Base-by-base conservation (phyloP, 2,797 vertebrate genomes). In the Dromococcyx pavoninus region DNA sequence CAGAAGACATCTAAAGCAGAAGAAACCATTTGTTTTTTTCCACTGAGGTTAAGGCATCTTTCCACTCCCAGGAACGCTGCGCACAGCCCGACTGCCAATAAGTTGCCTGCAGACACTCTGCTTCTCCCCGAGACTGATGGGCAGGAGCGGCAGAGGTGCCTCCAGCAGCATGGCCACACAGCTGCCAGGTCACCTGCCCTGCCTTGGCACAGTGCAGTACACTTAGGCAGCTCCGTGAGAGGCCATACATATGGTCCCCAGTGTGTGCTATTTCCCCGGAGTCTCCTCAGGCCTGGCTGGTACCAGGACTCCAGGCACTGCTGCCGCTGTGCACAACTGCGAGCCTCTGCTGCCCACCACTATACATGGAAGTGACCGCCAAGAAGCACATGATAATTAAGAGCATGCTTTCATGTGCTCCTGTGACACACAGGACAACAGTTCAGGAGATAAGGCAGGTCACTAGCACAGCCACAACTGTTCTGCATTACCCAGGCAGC, bases 361-460 rank as follows among this genome's bases (percentile, higher is more conserved):
- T 39, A 13, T 12, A 2, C 0, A 12, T 5, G 4, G 37, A 46
- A 80, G 33, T 0, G 23, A 57, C 32, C 53, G 41, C 83, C 2
- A 9, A 93, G 85, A 39, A 74, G 23, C 44, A 33, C 0, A 1
- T 70, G 71, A 72, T 84, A 58, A 65, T 50, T 14, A 27, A 72
- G 44, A 33, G 5, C 3, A 0, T 30, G 44, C 22, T 73, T 66
- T 75, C 86, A 19, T 2, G 19, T 32, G 41, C 48, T 76, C 37
- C 4, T 37, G 16, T 2, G 71, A 66, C 67, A 48, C 0, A 0
- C 9, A 30, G 22, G 19, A 51, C 43, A 72, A 35, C 9, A 25
- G n/a, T 4, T 79, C 7, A 17, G 54, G 33, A 90, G 56, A 54
- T 6, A 35, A 93, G n/a, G 18, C 61, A 82, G 77, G 66, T 37